Evolutionary conservation across 2,888 invertebrate species (phyloP), one percentile per base, ranked within the genome.

Genomic region (Boloria euphrosyne): DNA sequence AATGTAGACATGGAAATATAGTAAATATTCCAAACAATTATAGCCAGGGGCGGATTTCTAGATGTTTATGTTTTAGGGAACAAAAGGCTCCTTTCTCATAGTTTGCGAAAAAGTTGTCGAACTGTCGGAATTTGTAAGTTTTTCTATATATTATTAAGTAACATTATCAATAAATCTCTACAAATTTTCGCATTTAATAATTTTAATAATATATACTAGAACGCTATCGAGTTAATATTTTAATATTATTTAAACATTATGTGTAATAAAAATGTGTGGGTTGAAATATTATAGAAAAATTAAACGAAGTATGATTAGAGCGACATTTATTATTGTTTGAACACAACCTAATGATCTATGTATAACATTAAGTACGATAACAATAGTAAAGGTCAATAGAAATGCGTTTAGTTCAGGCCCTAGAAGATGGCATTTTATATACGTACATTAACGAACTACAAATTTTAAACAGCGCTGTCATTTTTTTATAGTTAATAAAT

Each of bases 261-360:
- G 22, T 22, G 22, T 22, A 46, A 5, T n/a, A 14, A 14, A n/a
- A 46, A n/a, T 46, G 4, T 14, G 4, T 4, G n/a, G 46, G 46
- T 52, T 13, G 3, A n/a, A 13, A 13, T 7, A 18, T 17, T 6
- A 17, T 6, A 2, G 5, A 31, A 18, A 65, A 72, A 67, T 69
- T 59, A 72, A 67, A 70, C 60, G 52, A 66, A n/a, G 50, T 53
- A 61, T 53, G 27, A 10, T 67, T 63, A 52, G 59, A 73, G 73
- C 70, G 69, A 70, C 65, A 73, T 73, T 71, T 75, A 74, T 73
- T 75, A 73, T 71, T 72, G 70, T 74, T 72, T 71, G 63, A 72
- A 75, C 75, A 75, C 76, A 75, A 75, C 73, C 75, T 74, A 73
- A 74, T 62, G 70, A 71, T 67, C 59, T 70, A 59, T 16, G 31